Percentiles rank a stretch among this genome's conserved stretches.
These are phyloP conservation scores for Enteromius thamalakanensis DNA, from an alignment of 2,797 vertebrate genomes.

Conservation along the genomic window DNA sequence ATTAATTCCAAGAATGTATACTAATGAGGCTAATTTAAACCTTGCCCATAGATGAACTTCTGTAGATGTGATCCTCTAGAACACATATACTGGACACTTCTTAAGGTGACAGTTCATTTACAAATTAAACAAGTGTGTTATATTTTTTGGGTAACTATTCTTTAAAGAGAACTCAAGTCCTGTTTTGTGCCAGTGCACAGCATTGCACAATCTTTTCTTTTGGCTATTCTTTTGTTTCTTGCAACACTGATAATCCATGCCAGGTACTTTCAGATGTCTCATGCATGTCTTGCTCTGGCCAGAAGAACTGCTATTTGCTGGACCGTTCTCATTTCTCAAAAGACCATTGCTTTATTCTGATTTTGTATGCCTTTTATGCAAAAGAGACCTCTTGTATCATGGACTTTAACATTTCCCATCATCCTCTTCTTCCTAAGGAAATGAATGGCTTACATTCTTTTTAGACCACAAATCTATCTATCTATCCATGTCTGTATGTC, in stretches of 20 bases:
- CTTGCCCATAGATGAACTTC: conserved; percentile 28
- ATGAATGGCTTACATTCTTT: background rate
- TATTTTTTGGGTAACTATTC: background rate
- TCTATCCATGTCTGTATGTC: too few relatives aligned
- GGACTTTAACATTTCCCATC: background rate
- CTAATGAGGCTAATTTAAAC: conserved; percentile 37
- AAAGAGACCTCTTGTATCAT: background rate
- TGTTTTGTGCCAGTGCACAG: conserved; percentile 11
- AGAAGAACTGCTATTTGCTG: background rate
- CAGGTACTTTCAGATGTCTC: conserved; percentile 62
- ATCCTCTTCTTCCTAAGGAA: background rate
- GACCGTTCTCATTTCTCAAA: background rate
- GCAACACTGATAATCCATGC: conserved; percentile 44
- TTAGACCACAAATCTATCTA: background rate
- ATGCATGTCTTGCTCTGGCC: background rate
- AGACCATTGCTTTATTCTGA: background rate
- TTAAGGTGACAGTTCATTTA: background rate
- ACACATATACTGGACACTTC: background rate
- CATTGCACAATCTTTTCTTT: conserved; percentile 43
- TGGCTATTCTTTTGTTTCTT: conserved; percentile 31
- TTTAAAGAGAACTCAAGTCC: background rate
- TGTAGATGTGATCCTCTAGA: conserved; percentile 3
- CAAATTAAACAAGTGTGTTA: background rate
- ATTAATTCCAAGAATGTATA: conserved; percentile 18
- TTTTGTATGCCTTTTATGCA: background rate